Percentiles rank a stretch among this genome's conserved stretches.
These are phyloP conservation scores for Eupeodes latifasciatus DNA, from an alignment of 2,888 invertebrate species.

Conservation along the genomic window DNA sequence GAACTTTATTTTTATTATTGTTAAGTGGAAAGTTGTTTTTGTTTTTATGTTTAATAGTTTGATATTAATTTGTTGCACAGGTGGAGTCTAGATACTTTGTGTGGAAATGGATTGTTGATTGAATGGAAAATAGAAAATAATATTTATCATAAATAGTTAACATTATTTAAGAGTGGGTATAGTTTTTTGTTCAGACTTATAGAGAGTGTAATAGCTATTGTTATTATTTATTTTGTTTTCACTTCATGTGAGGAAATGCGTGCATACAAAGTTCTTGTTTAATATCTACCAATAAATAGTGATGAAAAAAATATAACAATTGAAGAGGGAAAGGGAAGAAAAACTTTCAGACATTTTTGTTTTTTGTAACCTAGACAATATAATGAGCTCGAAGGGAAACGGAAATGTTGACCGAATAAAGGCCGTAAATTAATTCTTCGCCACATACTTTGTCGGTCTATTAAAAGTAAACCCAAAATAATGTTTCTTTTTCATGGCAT, in stretches of 20 bases:
- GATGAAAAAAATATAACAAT: too few relatives aligned
- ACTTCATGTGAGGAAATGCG: neutral
- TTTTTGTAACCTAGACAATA: too few relatives aligned
- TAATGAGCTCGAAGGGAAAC: too few relatives aligned
- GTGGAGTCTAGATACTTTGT: constrained; percentile 16
- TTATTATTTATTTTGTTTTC: neutral
- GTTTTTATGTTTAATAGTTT: constrained; percentile 17
- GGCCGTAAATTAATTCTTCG: too few relatives aligned
- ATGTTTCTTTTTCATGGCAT: too few relatives aligned
- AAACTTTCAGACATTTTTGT: too few relatives aligned
- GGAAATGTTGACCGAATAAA: too few relatives aligned
- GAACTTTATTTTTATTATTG: neutral
- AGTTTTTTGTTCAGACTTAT: neutral
- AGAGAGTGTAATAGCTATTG: neutral
- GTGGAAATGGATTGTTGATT: neutral
- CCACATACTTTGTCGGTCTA: too few relatives aligned
- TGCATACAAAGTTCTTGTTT: too few relatives aligned
- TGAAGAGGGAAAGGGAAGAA: too few relatives aligned
- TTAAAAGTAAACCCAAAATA: too few relatives aligned
- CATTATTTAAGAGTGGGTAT: constrained; percentile 40
- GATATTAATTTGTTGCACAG: constrained; percentile 26
- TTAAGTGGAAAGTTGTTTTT: neutral
- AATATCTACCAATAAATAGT: too few relatives aligned
- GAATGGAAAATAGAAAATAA: constrained; percentile 9
- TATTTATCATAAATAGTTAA: constrained; percentile 28